phyloP scores from a whole-genome alignment of 1,140 invertebrate genomes.

The Helicoverpa zea region DNA sequence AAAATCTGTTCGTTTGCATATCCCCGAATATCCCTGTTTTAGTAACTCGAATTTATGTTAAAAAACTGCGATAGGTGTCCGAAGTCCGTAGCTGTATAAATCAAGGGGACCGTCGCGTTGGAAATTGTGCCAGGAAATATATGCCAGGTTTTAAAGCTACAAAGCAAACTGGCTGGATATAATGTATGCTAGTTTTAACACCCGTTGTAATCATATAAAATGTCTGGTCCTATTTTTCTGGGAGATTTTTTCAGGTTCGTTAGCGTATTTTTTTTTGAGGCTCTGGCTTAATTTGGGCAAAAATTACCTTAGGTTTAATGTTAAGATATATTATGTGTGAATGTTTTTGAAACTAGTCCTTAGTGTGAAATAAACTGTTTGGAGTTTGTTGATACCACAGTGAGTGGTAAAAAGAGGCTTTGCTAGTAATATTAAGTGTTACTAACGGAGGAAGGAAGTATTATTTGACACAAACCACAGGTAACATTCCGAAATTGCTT shows the following conservation, averaged over 20 bases:
- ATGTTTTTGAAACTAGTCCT: no score
- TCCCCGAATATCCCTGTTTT: constrained; percentile 13
- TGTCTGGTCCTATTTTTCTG: constrained; percentile 7
- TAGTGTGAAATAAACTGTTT: no score
- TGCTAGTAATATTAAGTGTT: no score
- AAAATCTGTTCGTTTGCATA: constrained; percentile 36
- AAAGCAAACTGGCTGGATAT: constrained; percentile 28
- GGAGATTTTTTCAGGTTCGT: neutral
- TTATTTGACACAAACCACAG: no score
- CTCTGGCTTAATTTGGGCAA: no score
- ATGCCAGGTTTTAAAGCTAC: constrained; percentile 31
- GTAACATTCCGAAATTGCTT: no score
- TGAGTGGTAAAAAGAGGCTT: no score
- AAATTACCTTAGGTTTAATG: no score
- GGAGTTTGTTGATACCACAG: no score
- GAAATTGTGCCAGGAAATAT: constrained; percentile 43
- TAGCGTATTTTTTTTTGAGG: neutral
- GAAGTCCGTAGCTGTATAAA: constrained; percentile 26
- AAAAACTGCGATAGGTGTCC: constrained; percentile 23
- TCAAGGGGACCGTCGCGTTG: constrained; percentile 18
- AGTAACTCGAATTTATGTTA: constrained; percentile 33
- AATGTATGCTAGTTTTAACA: constrained; percentile 33
- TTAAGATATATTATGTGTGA: no score
- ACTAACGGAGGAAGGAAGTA: no score
- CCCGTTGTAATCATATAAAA: constrained; percentile 21